Conservation (phyloP, 1,140 invertebrate species). For the Bombus sibiricus region DNA sequence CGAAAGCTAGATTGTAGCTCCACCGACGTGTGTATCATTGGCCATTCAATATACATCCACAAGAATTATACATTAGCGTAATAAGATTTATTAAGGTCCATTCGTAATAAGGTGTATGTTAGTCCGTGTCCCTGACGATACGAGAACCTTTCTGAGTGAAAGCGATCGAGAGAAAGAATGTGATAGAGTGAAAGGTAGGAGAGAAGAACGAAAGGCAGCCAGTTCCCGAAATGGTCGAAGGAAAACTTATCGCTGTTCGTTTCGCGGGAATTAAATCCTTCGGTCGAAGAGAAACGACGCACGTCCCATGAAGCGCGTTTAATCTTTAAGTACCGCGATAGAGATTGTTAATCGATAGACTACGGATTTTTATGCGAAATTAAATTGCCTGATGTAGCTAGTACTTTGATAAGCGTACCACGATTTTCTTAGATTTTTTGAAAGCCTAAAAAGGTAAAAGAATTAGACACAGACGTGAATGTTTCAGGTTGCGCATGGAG, state of each 20-base stretch:
- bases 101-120: conserved; percentile 29
- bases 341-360: background rate
- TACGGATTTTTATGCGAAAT: background rate
- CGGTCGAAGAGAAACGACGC: background rate
- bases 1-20: conserved; percentile 11
- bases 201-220: background rate
- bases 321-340: conserved; percentile 13
- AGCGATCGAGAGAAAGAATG: background rate
- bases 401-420: too few relatives aligned
- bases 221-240: conserved; percentile 21
- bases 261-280: background rate
- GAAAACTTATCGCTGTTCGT: conserved; percentile 40
- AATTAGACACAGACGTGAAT: too few relatives aligned
- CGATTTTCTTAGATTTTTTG: too few relatives aligned
- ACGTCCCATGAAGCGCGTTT: background rate
- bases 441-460: background rate
- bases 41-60: conserved; percentile 37
- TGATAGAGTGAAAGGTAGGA: background rate
- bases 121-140: conserved; percentile 4
- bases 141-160: background rate
- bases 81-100: conserved; percentile 48
- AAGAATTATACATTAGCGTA: conserved; percentile 39
- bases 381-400: too few relatives aligned
- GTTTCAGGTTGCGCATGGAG: too few relatives aligned
- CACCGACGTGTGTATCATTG: conserved; percentile 44